A percentile compares a stretch with the other conserved stretches of the same genome.
phyloP scores from a whole-genome alignment of 2,113 vertebrate species.

The Pseudorectes ferrugineus region DNA sequence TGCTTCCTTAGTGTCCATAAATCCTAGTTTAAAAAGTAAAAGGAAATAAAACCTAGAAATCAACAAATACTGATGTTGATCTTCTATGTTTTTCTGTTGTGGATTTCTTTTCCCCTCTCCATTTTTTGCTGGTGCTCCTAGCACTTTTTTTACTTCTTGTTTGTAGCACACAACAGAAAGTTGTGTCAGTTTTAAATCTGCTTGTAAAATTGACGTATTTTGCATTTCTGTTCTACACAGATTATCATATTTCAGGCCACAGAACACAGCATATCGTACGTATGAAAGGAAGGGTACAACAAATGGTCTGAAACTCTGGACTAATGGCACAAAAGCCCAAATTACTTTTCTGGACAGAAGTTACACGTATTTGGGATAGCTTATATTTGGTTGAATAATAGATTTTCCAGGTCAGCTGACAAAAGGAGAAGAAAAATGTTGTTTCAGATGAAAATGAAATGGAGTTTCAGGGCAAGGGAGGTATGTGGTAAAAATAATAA shows the following conservation, averaged over 20 bases:
- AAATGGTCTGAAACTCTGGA: neutral
- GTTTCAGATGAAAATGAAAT: conserved; percentile 2
- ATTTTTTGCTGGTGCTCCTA: neutral
- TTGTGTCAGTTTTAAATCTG: neutral
- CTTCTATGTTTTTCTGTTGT: neutral
- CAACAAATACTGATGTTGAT: neutral
- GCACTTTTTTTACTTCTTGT: neutral
- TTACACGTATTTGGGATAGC: neutral
- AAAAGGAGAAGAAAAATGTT: conserved; percentile 15
- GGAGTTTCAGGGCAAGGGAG: neutral
- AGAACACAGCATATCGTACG: neutral
- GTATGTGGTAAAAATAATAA: neutral
- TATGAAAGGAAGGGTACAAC: neutral
- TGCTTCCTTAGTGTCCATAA: too few relatives aligned
- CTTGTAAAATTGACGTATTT: neutral
- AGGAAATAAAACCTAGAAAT: neutral
- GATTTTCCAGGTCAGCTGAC: conserved; percentile 2
- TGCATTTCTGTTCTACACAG: neutral
- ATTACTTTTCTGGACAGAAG: conserved; percentile 6
- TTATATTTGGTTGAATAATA: neutral
- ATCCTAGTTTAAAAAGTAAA: neutral
- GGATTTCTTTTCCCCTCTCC: neutral
- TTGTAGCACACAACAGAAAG: neutral
- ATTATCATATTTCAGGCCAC: neutral
- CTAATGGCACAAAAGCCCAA: neutral